A percentile compares a stretch with the other conserved stretches of the same genome.
phyloP scores from a whole-genome alignment of 2,888 invertebrate species.

The Loripinus fragilis region DNA sequence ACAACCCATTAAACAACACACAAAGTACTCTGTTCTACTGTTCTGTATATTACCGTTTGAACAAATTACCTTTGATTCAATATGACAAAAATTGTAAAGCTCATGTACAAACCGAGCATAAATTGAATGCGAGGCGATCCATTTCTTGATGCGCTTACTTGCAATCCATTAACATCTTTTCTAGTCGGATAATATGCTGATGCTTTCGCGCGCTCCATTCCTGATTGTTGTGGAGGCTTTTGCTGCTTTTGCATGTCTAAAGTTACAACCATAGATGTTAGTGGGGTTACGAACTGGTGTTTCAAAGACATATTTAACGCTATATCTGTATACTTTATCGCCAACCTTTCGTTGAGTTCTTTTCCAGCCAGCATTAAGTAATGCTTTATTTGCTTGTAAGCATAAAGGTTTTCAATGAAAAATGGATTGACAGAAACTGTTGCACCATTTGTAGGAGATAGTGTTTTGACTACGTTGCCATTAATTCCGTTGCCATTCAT shows the following conservation, averaged over 20 bases:
- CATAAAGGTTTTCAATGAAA: background rate
- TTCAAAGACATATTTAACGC: slow-evolving; percentile 8
- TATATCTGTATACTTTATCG: background rate
- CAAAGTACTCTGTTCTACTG: too few species aligned
- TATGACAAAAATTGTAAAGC: too few species aligned
- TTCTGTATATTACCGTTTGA: too few species aligned
- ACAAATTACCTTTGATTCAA: too few species aligned
- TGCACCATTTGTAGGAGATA: background rate
- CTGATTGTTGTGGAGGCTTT: background rate
- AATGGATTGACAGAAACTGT: background rate
- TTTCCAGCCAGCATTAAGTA: background rate
- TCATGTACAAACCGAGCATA: too few species aligned
- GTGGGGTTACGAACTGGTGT: slow-evolving; percentile 12
- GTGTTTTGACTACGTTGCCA: background rate
- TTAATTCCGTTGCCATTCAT: background rate
- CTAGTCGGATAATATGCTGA: too few species aligned
- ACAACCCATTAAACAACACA: too few species aligned
- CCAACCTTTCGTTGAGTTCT: background rate
- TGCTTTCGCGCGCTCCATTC: too few species aligned
- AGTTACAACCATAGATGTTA: slow-evolving; percentile 20
- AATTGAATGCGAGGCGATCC: too few species aligned
- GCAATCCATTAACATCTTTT: too few species aligned
- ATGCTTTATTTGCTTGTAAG: background rate
- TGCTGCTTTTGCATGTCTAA: background rate
- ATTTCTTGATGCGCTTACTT: too few species aligned